Base-by-base conservation (phyloP, 2,888 invertebrate genomes). In the Carterocephalus palaemon region DNA sequence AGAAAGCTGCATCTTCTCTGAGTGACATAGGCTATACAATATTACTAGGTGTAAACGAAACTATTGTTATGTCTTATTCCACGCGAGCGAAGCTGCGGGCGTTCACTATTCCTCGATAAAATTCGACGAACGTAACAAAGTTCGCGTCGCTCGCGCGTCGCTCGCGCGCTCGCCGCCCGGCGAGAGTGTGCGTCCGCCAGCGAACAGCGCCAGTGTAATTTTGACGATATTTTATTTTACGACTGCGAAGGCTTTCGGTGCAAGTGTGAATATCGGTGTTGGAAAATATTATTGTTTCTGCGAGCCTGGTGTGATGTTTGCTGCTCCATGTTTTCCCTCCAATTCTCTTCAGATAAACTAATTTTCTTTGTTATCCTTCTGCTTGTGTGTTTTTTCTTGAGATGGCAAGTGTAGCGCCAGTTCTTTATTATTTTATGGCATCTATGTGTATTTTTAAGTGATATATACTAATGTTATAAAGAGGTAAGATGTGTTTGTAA, bases 171-270 rank as follows among this genome's bases (percentile, higher is more conserved):
- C 26, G 39, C 32, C 45, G 40, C 42, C 17, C 26, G 17, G 12
- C 37, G 37, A 17, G 17, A 10, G 12, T 17, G 12, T 10, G 13
- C 8, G 6, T 6, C 1, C 3, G 2, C 3, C 2, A 37, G 13
- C 45, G 56, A 56, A 57, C 67, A 69, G 57, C 57, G 64, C 61
- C 64, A 66, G 61, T 65, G 73, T 72, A 74, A 73, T 75, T 72
- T 67, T 62, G 67, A 52, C 48, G 37, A 40, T 51, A 48, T 52
- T 57, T 53, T 53, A 49, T 51, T 43, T 49, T 51, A 52, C 46
- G 37, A 28, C 7, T 42, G 10, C 8, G 26, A 42, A 36, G 43
- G 34, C 15, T 38, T 28, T 28, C 9, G 28, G 10, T 36, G 34
- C 34, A 34, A 34, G 51, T 47, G 49, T 37, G 38, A 51, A 57